These are phyloP conservation scores for Dusona sp. DNA, from an alignment of 2,888 invertebrate species.

Conservation along the genomic window DNA sequence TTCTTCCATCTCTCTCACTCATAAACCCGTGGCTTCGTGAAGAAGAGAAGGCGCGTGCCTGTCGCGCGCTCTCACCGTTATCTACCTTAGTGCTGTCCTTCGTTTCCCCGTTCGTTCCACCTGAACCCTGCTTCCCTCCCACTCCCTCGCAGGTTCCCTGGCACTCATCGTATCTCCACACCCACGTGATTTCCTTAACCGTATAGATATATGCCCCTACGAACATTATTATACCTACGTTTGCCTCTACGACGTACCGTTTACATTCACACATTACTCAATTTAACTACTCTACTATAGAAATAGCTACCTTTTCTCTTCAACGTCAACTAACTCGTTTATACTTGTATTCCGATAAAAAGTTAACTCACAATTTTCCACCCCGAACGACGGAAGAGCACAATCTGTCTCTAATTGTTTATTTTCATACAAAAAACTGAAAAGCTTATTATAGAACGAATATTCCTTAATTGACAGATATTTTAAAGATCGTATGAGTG, in stretches of 20 bases:
- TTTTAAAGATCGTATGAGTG: not conserved
- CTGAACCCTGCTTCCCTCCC: conserved; percentile 50
- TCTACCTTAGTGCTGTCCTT: conserved; percentile 65
- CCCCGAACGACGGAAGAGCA: not conserved
- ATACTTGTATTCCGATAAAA: not conserved
- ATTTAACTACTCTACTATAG: conserved; percentile 13
- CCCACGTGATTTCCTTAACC: conserved; percentile 53
- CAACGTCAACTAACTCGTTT: not conserved
- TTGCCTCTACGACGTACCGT: not conserved
- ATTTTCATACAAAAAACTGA: not conserved
- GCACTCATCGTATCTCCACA: conserved; percentile 46
- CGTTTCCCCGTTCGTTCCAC: conserved; percentile 57
- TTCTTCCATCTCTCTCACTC: conserved; percentile 41
- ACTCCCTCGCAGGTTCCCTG: conserved; percentile 17
- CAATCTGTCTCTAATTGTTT: not conserved
- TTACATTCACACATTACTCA: conserved; percentile 11
- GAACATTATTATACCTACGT: not conserved
- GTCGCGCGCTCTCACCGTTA: conserved; percentile 76
- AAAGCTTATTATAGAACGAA: not conserved
- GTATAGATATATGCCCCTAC: not conserved
- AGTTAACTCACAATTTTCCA: not conserved
- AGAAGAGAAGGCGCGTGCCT: conserved; percentile 77
- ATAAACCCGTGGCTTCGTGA: conserved; percentile 68
- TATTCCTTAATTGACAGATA: not conserved
- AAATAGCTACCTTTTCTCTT: conserved; percentile 8